Evolutionary conservation across 2,113 vertebrate genomes (phyloP), one percentile per base, ranked within the genome.

Genomic region (Corynorhinus townsendii): DNA sequence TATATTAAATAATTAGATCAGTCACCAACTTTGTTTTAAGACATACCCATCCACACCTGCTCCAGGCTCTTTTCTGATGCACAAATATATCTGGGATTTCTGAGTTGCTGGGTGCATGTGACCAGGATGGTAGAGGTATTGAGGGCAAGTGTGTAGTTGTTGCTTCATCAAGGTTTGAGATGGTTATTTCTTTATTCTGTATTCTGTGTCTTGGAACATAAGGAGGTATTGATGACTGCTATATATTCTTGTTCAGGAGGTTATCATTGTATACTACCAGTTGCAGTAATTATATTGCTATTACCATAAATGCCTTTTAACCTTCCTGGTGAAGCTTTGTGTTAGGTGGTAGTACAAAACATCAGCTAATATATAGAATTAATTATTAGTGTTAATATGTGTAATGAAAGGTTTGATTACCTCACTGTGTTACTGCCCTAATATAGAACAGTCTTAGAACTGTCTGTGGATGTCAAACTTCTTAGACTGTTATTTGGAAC

Each of bases 161-260:
- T 88, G 38, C 12, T 93, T 83, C 33, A n/a, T 89, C 30, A n/a
- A 5, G 47, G 17, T 94, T 81, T 62, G 72, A 92, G 19, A 28
- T 94, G 64, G 68, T 94, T 89, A 40, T 33, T 93, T 66, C 54
- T 83, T 86, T 86, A 75, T 80, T 90, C 11, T 86, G 0, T 92
- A 19, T 49, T 64, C 40, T 72, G 0, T 62, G 20, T 76, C 38
- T 90, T 30, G n/a, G 30, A 80, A 30, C 15, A 62, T 84, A 19
- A 66, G 35, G 64, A 43, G 12, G 28, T 87, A 35, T 82, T 8
- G 40, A 86, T 73, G n/a, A 14, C 56, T 90, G 15, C 47, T 64
- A 38, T 17, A 45, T 62, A 35, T 45, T 71, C 40, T 81, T 82
- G 28, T 35, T 72, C 33, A n/a, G 83, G 76, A 82, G 17, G 49